These are phyloP conservation scores for Sigmodon hispidus DNA, from an alignment of 2,113 vertebrate genomes.

Conservation along the genomic window DNA sequence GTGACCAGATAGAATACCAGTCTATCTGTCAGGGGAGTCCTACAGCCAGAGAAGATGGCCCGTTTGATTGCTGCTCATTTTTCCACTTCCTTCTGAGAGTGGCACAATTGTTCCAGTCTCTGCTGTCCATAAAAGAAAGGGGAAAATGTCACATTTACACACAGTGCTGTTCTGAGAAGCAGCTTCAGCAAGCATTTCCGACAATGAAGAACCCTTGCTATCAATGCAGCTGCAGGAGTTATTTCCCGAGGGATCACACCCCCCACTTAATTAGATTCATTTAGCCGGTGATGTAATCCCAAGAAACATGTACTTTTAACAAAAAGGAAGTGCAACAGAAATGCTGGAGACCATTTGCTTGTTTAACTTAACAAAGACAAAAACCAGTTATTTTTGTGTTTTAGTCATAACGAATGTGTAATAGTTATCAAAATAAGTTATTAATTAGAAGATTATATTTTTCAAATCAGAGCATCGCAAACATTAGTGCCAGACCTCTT, in stretches of 20 bases:
- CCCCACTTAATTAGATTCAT: conserved; percentile 71
- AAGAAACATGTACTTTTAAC: conserved; percentile 70
- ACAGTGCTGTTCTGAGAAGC: conserved; percentile 8
- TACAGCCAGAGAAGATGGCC: background rate
- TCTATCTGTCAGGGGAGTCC: background rate
- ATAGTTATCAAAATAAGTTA: conserved; percentile 56
- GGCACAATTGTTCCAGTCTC: background rate
- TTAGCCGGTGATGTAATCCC: conserved; percentile 62
- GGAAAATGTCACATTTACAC: background rate
- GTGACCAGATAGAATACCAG: no score
- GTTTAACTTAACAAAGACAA: conserved; percentile 64
- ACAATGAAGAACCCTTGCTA: background rate
- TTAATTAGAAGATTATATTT: conserved; percentile 54
- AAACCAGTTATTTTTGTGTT: conserved; percentile 30
- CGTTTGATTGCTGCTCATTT: conserved; percentile 9
- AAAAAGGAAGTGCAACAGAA: conserved; percentile 53
- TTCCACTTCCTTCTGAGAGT: conserved; percentile 45
- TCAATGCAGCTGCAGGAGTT: conserved; percentile 55
- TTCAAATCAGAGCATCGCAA: conserved; percentile 23
- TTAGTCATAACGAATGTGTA: conserved; percentile 48
- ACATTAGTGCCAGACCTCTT: background rate
- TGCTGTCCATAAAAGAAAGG: conserved; percentile 42
- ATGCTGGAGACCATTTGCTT: conserved; percentile 55
- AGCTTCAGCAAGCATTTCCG: background rate
- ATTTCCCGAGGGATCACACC: conserved; percentile 59